phyloP scores from a whole-genome alignment of 2,888 invertebrate genomes.

The Bedellia somnulentella region DNA sequence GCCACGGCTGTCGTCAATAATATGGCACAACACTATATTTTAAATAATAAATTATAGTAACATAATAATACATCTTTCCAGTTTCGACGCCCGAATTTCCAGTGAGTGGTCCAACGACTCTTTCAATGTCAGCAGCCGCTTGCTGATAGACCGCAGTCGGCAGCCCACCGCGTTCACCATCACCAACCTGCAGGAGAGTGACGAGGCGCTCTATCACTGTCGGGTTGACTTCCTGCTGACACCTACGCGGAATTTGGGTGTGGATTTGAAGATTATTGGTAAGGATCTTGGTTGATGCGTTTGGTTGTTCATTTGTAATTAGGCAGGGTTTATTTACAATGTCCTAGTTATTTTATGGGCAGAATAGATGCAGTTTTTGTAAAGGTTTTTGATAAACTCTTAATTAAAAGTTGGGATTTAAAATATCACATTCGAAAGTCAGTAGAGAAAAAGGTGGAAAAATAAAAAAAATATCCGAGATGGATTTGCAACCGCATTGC shows the following conservation, averaged over 20 bases:
- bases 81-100: conserved; percentile 37
- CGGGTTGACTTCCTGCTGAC: conserved; percentile 61
- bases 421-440: no score
- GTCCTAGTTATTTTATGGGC: no score
- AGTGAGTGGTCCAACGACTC: conserved; percentile 39
- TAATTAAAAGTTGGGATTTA: no score
- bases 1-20: no score
- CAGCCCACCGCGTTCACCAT: conserved; percentile 33
- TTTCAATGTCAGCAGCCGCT: conserved; percentile 30
- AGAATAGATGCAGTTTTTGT: no score
- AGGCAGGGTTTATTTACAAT: no score
- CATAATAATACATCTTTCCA: conserved; percentile 17
- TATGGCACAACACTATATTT: no score
- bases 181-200: conserved; percentile 29
- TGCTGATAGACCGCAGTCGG: conserved; percentile 22
- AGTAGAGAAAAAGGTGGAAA: background rate
- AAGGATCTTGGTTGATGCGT: conserved; percentile 13
- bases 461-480: background rate
- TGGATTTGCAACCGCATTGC: background rate
- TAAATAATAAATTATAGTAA: no score
- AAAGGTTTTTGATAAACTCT: no score
- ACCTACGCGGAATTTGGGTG: conserved; percentile 58
- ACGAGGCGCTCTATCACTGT: conserved; percentile 58
- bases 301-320: conserved; percentile 4
- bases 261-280: conserved; percentile 60